Evolutionary conservation across 2,797 vertebrate genomes (phyloP), one percentile per base, ranked within the genome.

Genomic region (Enteromius viviparus): DNA sequence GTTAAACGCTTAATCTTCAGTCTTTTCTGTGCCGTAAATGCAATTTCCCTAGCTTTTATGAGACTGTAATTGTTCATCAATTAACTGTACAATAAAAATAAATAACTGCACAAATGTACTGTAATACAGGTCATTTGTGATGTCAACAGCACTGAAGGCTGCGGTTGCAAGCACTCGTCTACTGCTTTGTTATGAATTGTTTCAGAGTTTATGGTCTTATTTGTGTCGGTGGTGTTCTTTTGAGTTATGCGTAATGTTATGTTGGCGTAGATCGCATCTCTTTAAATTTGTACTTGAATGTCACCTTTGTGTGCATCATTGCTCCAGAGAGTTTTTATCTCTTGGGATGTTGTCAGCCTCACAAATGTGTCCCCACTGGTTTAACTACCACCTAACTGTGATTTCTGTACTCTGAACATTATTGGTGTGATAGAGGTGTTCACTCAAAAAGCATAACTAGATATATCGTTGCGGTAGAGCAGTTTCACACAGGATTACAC

Each of bases 211-310:
- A 71, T 17, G 19, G 12, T 58, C 21, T 58, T 23, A 10, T 40
- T 40, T 76, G 51, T 23, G 12, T 37, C 8, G 21, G 29, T n/a
- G 11, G 72, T 58, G 72, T 76, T 75, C 72, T 55, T 55, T 75
- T 76, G 51, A 75, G 32, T 75, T 37, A 23, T 75, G 49, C 0
- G 3, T 32, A 17, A 1, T 75, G 49, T 37, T 3, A 37, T 37
- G 29, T 55, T 75, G 51, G 6, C 3, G 1, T 17, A 26, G 51
- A 58, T 3, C 12, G 14, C 34, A 23, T 76, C 51, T 76, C 7
- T 42, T 58, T 76, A 58, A 76, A 76, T 76, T 23, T 37, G 32
- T 58, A 19, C 10, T 58, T 76, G 51, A 76, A 76, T 58, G 34
- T 40, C 72, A 58, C 21, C 51, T 58, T 45, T 62, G 14, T 64